These are phyloP conservation scores for Lerema accius DNA, from an alignment of 1,140 invertebrate species.

Conservation along the genomic window DNA sequence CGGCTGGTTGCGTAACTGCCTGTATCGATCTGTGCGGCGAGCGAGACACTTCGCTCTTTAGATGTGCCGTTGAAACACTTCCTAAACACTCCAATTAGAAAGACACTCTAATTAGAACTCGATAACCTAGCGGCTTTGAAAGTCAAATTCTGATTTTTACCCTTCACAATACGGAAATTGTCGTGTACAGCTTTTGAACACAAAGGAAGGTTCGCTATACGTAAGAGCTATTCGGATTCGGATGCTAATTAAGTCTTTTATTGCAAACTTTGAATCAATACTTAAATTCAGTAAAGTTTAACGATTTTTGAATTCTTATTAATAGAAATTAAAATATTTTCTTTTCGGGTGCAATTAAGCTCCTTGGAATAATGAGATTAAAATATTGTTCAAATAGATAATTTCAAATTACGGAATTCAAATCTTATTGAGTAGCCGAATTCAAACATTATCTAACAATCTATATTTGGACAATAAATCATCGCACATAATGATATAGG, in stretches of 20 bases:
- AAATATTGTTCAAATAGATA: too few species aligned
- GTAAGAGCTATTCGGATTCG: neutral
- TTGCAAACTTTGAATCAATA: too few species aligned
- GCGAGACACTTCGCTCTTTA: constrained; percentile 57
- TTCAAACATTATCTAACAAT: too few species aligned
- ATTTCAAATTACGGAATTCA: too few species aligned
- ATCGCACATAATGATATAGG: constrained; percentile 4
- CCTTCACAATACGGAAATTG: neutral
- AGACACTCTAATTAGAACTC: constrained; percentile 15
- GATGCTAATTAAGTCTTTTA: neutral
- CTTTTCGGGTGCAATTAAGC: too few species aligned
- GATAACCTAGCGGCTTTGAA: neutral
- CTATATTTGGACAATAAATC: neutral
- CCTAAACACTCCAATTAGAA: constrained; percentile 33
- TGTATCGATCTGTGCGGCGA: constrained; percentile 74
- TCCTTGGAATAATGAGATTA: too few species aligned
- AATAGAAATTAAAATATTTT: too few species aligned
- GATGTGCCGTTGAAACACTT: constrained; percentile 42
- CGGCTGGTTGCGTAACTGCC: constrained; percentile 75
- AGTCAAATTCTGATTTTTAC: neutral
- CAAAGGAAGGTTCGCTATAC: neutral
- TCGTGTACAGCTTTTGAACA: neutral
- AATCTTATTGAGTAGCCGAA: too few species aligned
- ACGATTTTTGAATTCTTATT: too few species aligned
- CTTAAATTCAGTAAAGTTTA: neutral